These are phyloP conservation scores for Muscicapa comitata DNA, from an alignment of 2,797 vertebrate genomes.

Conservation along the genomic window DNA sequence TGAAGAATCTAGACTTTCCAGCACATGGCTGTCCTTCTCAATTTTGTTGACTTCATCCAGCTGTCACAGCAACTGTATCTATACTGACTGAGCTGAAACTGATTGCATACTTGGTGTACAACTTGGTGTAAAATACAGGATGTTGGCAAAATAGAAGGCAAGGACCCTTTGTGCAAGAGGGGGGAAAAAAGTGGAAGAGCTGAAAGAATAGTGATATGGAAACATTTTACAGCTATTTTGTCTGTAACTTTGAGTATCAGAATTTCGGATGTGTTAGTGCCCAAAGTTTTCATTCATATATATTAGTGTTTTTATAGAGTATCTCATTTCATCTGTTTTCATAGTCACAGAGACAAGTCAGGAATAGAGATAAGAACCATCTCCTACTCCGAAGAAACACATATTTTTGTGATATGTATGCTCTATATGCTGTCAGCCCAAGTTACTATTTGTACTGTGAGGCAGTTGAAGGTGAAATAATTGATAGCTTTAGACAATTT, in stretches of 20 bases:
- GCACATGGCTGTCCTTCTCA: background rate
- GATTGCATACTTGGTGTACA: background rate
- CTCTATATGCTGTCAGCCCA: background rate
- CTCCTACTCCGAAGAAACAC: background rate
- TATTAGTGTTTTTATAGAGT: background rate
- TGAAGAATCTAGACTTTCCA: background rate
- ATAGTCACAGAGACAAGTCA: background rate
- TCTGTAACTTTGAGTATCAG: background rate
- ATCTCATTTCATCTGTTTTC: background rate
- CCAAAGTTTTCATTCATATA: background rate
- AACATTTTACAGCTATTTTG: background rate
- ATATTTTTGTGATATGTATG: rapidly evolving
- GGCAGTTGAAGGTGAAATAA: background rate
- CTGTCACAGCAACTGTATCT: background rate
- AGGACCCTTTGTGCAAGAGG: background rate
- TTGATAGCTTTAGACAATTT: rapidly evolving
- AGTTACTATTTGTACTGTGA: background rate
- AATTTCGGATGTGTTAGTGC: background rate
- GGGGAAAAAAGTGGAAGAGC: rapidly evolving
- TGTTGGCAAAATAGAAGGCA: background rate
- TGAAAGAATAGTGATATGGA: background rate
- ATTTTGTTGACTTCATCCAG: background rate
- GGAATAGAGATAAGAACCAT: background rate
- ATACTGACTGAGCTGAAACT: background rate
- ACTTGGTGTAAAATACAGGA: background rate